These are phyloP conservation scores for Xylocopa sonorina DNA, from an alignment of 1,140 invertebrate genomes.

Conservation along the genomic window DNA sequence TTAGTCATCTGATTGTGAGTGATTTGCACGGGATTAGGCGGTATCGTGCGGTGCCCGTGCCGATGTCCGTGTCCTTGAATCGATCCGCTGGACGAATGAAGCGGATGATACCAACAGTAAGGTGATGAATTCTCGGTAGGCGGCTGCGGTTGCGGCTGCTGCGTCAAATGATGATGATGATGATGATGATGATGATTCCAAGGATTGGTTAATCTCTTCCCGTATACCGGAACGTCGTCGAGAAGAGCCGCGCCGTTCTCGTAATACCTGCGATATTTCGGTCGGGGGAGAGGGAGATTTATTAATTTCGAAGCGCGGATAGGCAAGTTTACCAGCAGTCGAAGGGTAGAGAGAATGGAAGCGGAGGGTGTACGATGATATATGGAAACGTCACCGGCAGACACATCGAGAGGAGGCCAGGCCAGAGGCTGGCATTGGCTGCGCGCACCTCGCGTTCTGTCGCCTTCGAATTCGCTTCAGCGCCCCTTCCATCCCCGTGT, in stretches of 20 bases:
- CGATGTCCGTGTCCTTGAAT: constrained; percentile 73
- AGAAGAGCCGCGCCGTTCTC: constrained; percentile 76
- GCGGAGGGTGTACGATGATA: constrained; percentile 70
- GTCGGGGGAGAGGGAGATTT: background rate
- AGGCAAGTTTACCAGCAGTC: constrained; percentile 66
- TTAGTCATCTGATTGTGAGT: constrained; percentile 75
- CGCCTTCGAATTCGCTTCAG: constrained; percentile 70
- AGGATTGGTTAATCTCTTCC: constrained; percentile 70
- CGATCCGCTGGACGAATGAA: constrained; percentile 71
- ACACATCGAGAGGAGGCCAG: constrained; percentile 77
- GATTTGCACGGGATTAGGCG: constrained; percentile 76
- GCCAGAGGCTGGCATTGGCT: constrained; percentile 61
- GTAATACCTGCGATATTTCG: constrained; percentile 76
- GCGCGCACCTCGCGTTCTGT: constrained; percentile 71
- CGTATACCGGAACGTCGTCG: constrained; percentile 75
- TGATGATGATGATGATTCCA: constrained; percentile 71
- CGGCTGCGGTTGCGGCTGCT: constrained; percentile 66
- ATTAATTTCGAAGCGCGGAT: constrained; percentile 68
- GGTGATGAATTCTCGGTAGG: constrained; percentile 56
- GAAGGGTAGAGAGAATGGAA: constrained; percentile 51
- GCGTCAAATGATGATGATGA: constrained; percentile 62
- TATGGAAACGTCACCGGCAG: constrained; percentile 80
- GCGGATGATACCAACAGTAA: constrained; percentile 78
- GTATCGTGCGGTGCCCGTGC: constrained; percentile 67
- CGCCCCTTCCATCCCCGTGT: constrained; percentile 54